Conservation (phyloP, 1,140 invertebrate species). For the Drosophila santomea region DNA sequence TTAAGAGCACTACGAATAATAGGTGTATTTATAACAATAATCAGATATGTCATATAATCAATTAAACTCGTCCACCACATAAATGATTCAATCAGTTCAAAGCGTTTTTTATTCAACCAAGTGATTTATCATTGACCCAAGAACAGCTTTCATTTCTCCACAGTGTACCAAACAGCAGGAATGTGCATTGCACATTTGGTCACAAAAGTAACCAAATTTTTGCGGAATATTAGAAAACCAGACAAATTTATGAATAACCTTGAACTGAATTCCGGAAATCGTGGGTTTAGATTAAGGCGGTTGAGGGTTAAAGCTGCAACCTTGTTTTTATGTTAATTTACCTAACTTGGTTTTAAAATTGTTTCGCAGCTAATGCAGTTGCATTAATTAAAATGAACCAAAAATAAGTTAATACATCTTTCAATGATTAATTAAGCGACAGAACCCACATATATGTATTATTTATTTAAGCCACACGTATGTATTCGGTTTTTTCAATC, state of each 20-base stretch:
- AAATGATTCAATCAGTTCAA: too few relatives aligned
- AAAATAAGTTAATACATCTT: conserved; percentile 4
- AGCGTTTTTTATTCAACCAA: too few relatives aligned
- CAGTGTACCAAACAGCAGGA: conserved; percentile 10
- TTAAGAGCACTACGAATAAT: too few relatives aligned
- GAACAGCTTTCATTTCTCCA: background rate
- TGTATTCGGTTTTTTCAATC: conserved; percentile 14
- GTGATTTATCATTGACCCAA: background rate
- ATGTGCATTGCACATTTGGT: conserved; percentile 26
- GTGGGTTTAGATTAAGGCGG: background rate
- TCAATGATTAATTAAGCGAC: conserved; percentile 30
- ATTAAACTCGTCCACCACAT: too few relatives aligned
- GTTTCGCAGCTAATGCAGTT: background rate
- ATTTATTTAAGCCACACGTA: conserved; percentile 7
- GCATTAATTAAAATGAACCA: background rate
- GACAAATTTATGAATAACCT: background rate
- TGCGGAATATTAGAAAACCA: background rate
- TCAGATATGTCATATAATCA: too few relatives aligned
- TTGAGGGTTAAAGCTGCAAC: background rate
- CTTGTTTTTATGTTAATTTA: background rate
- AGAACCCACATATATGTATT: conserved; percentile 10
- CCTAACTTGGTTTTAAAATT: background rate
- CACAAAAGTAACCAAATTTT: conserved; percentile 13
- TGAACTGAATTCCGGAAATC: background rate
- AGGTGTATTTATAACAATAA: too few relatives aligned